Percentiles rank a stretch among this genome's conserved stretches.
Conservation (phyloP, 2,888 invertebrate species). For the Leptopilina myrica region DNA sequence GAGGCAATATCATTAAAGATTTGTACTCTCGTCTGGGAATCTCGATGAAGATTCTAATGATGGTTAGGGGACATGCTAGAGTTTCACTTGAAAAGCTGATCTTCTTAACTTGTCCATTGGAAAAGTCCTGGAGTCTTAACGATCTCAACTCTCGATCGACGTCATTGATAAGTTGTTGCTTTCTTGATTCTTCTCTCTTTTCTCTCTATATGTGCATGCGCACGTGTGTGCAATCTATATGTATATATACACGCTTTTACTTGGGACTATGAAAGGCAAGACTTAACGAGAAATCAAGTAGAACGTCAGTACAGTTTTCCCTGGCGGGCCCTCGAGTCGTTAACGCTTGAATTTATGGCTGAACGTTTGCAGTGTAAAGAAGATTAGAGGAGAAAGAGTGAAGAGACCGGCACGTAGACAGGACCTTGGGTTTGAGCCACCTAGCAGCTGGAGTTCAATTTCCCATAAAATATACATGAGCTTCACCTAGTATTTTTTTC, state of each 20-base stretch:
- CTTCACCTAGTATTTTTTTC: background rate
- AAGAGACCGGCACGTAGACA: constrained; percentile 14
- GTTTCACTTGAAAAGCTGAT: constrained; percentile 17
- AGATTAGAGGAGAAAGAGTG: constrained; percentile 43
- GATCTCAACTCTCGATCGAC: constrained; percentile 47
- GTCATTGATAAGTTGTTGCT: constrained; percentile 51
- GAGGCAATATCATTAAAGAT: constrained; percentile 32
- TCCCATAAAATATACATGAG: constrained; percentile 34
- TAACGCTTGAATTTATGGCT: constrained; percentile 61
- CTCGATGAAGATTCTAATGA: constrained; percentile 31
- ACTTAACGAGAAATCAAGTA: constrained; percentile 61
- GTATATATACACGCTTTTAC: background rate
- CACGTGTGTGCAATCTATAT: background rate
- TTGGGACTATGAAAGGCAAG: constrained; percentile 48
- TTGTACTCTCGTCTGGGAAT: constrained; percentile 12
- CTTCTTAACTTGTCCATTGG: constrained; percentile 25
- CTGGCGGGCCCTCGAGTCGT: constrained; percentile 53
- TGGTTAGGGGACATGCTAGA: constrained; percentile 16
- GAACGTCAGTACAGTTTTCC: constrained; percentile 55
- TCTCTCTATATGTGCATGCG: background rate
- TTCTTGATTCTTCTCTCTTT: constrained; percentile 31
- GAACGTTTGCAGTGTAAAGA: constrained; percentile 45
- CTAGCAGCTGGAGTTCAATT: constrained; percentile 29
- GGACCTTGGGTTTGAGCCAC: constrained; percentile 1
- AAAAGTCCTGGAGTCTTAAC: constrained; percentile 14